Evolutionary conservation across 2,888 invertebrate genomes (phyloP).

Genomic region (Drosophila mimica): DNA sequence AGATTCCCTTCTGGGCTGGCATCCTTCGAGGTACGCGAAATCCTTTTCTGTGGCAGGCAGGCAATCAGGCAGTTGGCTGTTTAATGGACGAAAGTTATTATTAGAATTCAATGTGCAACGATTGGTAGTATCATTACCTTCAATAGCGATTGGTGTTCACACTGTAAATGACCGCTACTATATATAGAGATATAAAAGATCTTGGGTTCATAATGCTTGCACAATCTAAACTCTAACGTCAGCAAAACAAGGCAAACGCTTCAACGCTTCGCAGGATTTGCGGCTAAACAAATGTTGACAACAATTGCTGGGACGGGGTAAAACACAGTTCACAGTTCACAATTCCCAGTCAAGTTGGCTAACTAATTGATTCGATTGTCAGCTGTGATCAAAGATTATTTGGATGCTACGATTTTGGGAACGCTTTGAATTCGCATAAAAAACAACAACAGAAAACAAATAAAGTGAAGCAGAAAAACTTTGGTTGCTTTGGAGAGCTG

Average conservation of each 20-base stretch:
- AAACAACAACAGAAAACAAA: not conserved
- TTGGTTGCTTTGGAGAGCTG: conserved; percentile 20
- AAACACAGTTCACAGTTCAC: conserved; percentile 6
- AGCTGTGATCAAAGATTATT: not conserved
- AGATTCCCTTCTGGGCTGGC: not conserved
- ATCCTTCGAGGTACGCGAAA: not conserved
- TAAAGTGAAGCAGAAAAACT: conserved; percentile 22
- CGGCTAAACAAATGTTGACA: conserved; percentile 1
- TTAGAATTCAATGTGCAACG: not conserved
- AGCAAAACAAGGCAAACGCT: not conserved
- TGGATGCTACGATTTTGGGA: not conserved
- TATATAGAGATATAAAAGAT: not conserved
- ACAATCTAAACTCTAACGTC: conserved; percentile 15
- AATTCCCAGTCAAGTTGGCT: not conserved
- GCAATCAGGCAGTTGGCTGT: not conserved
- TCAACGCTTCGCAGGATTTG: not conserved
- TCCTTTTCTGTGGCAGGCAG: not conserved
- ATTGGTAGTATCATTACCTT: not conserved
- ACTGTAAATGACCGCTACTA: not conserved
- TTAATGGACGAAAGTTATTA: not conserved
- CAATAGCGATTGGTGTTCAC: not conserved
- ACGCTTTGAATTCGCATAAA: conserved; percentile 3
- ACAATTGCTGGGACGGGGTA: not conserved
- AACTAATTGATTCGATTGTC: not conserved
- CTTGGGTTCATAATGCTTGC: conserved; percentile 17